Evolutionary conservation across 1,140 invertebrate species (phyloP), one percentile per base, ranked within the genome.

Genomic region (Lepidurus arcticus): DNA sequence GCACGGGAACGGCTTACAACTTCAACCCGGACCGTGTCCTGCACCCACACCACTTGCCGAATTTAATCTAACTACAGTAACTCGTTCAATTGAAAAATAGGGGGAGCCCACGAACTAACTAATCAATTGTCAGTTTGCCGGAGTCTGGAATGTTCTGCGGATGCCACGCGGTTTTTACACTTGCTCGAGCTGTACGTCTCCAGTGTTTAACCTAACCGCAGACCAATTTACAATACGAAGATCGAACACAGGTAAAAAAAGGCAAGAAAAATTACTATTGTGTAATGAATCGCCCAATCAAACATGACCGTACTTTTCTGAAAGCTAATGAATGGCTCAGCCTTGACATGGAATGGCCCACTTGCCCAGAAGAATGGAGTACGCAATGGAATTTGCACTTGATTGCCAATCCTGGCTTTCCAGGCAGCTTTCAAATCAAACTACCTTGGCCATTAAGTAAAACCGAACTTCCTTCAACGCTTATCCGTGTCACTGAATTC

Each of bases 21-120:
- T 78, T 16, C 65, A 78, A 26, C 78, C 78, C n/a, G 78, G 78
- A 78, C 42, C 73, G 74, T 78, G 78, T 26, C 78, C 78, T 24
- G 16, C 65, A 10, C 42, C 73, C 10, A 44, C 44, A 8, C 24
- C 74, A 6, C 42, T 74, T 34, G 6, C 73, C 8, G 53, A 65
- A 9, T 65, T 65, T 16, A 13, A 65, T 0, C 53, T 65, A 4
- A 16, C 53, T 11, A 65, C 16, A 13, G 53, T 65, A 65, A 65
- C 13, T 65, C 2, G 2, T 11, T 47, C 45, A 47, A 65, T 7
- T 21, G 21, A 65, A 65, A 47, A 47, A 47, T 47, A 47, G 16
- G 26, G 26, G 2, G 2, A 34, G 34, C 4, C 34, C 34, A 34
- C 34, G 3, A 4, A 34, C 34, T 34, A 47, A 47, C 45, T 11